phyloP scores from a whole-genome alignment of 2,888 invertebrate genomes.

The Rhogogaster chlorosoma region DNA sequence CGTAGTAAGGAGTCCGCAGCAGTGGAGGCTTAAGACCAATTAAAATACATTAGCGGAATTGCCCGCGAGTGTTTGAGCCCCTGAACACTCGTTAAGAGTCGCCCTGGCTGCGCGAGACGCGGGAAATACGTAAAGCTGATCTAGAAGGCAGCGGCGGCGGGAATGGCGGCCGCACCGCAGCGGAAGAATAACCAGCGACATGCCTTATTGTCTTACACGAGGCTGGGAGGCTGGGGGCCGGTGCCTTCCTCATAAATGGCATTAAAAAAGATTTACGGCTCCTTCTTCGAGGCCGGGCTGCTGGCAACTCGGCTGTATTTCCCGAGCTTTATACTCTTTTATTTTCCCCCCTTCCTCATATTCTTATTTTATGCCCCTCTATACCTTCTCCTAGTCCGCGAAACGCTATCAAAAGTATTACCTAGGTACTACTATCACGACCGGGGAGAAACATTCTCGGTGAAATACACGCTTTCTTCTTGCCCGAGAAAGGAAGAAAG shows the following conservation, averaged over 20 bases:
- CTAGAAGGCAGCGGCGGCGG: neutral
- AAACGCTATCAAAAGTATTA: conserved; percentile 29
- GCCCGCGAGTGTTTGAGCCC: conserved; percentile 47
- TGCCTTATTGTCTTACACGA: conserved; percentile 42
- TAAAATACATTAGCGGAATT: conserved; percentile 50
- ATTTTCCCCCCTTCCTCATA: neutral
- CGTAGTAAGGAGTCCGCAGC: neutral
- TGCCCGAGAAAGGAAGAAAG: neutral
- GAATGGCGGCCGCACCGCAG: neutral
- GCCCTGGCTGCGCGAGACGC: neutral
- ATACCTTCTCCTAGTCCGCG: neutral
- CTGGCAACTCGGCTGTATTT: conserved; percentile 31
- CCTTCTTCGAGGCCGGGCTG: neutral
- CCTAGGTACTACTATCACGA: neutral
- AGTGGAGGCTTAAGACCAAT: conserved; percentile 40
- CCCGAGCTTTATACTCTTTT: conserved; percentile 15
- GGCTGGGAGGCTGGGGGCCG: neutral
- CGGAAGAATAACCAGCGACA: neutral
- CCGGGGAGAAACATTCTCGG: neutral
- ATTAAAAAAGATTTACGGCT: conserved; percentile 49
- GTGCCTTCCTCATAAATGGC: conserved; percentile 47
- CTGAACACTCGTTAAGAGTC: conserved; percentile 45
- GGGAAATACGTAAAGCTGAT: neutral
- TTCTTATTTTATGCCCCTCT: conserved; percentile 26
- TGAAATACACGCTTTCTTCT: neutral